Evolutionary conservation across 1,140 invertebrate species (phyloP), one percentile per base, ranked within the genome.

Genomic region (Drusus annulatus): DNA sequence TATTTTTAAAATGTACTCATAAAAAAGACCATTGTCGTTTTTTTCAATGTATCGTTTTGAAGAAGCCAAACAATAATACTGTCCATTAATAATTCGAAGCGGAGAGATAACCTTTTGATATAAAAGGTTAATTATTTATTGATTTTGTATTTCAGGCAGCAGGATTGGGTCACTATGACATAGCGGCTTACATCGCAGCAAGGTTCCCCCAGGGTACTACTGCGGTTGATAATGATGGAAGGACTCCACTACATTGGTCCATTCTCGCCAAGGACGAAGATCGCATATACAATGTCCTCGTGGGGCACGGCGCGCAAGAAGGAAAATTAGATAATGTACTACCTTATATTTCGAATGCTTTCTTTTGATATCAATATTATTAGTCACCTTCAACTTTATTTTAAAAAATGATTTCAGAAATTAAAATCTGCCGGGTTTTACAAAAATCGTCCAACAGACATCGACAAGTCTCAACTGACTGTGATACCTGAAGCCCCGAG

Each of bases 241-340:
- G 96, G 82, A 98, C 96, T 3, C 93, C 98, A 0, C 87, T 99
- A 45, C 98, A 99, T 89, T 98, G 97, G 84, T 94, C 97, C 0
- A 95, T 96, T 3, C 91, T 93, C 13, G 88, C 93, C 52, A 94
- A 93, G 85, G 94, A 95, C 84, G 92, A 93, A 52, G 92, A 92
- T 78, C 87, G 91, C 76, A 93, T 93, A 76, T 97, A 95, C 84
- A 93, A 95, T 82, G 92, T 94, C 52, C 88, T 98, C 0, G 87
- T 95, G 1, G 91, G 93, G 80, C 87, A 92, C 21, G 96, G 96
- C 25, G 94, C 95, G 6, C 95, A 96, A 84, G 93, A 95, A 86
- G 92, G 92, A 78, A 91, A 93, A 83, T 86, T 94, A 8, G 97
- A 98, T 88, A 94, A 95, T 86, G 97, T 97, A 90, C 17, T 0